Conservation (phyloP, 2,797 vertebrate species). For the Ispidina lecontei region DNA sequence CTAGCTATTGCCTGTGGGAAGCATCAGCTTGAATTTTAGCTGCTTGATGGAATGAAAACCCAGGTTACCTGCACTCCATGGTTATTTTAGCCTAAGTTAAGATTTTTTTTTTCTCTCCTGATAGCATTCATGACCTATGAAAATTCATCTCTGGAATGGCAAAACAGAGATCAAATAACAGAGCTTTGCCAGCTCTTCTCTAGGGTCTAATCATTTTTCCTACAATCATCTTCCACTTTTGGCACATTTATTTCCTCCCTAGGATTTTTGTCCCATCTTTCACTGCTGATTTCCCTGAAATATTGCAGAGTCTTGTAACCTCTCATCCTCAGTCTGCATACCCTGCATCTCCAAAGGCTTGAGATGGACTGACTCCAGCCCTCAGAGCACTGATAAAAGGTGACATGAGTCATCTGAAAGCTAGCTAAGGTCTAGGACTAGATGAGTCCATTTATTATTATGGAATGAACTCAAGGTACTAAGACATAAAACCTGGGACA, state of each 20-base stretch:
- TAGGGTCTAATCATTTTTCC: neutral
- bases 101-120: neutral
- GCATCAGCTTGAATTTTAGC: constrained; percentile 32
- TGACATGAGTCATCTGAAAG: neutral
- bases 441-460: neutral
- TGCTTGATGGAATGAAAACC: neutral
- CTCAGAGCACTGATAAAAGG: neutral
- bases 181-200: neutral
- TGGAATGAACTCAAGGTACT: neutral
- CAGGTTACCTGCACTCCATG: neutral
- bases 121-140: neutral
- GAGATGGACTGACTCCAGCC: neutral
- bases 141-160: neutral
- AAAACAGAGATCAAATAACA: neutral
- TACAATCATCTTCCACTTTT: neutral
- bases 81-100: constrained; percentile 12
- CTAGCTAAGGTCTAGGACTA: neutral
- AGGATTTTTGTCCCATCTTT: constrained; percentile 3
- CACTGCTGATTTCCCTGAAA: constrained; percentile 24
- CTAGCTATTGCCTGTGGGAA: constrained; percentile 27
- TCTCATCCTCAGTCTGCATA: neutral
- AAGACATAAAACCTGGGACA: neutral
- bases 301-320: neutral
- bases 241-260: neutral
- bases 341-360: neutral